Evolutionary conservation across 2,113 vertebrate species (phyloP), one percentile per base, ranked within the genome.

Genomic region (Pelvicachromis taeniatus): DNA sequence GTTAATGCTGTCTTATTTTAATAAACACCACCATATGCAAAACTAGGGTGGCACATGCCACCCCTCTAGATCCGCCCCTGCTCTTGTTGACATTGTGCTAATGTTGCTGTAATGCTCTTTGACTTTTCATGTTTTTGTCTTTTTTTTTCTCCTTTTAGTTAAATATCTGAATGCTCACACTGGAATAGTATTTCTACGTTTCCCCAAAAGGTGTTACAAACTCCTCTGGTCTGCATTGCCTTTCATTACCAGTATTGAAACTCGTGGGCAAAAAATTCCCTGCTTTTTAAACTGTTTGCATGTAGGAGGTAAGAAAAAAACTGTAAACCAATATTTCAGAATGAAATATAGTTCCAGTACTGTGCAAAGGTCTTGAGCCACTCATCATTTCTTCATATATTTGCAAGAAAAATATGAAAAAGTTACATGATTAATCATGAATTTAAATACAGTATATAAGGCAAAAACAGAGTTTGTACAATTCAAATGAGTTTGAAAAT

Each of bases 81-180:
- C 17, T 73, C 42, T 29, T 73, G 8, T 73, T 73, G 23, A 0
- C n/a, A 31, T 50, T 45, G 14, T 12, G 68, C 23, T 83, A 8
- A 58, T 21, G 11, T 63, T 70, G 19, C 21, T 78, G 12, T 9
- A 52, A 17, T 53, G 23, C 42, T 80, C 2, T 54, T 40, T 86
- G 9, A 38, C 4, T 19, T 26, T 50, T 84, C 1, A 19, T 14
- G 52, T 12, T 1, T 81, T 10, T 70, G 1, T 80, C 7, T 80
- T 16, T 83, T 78, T 0, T 0, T 54, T 0, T 70, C 10, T 77
- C 14, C 78, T 83, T 77, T 73, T 85, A 99, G 98, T 99, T 91
- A 97, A 97, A 86, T 99, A 99, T 88, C 92, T 99, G 85, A 99
- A 99, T 50, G 97, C 97, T 35, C 97, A 97, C 59, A 99, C 98